Percentiles rank a stretch among this genome's conserved stretches.
These are phyloP conservation scores for Heliconius erato DNA, from an alignment of 2,888 invertebrate genomes.

Conservation along the genomic window DNA sequence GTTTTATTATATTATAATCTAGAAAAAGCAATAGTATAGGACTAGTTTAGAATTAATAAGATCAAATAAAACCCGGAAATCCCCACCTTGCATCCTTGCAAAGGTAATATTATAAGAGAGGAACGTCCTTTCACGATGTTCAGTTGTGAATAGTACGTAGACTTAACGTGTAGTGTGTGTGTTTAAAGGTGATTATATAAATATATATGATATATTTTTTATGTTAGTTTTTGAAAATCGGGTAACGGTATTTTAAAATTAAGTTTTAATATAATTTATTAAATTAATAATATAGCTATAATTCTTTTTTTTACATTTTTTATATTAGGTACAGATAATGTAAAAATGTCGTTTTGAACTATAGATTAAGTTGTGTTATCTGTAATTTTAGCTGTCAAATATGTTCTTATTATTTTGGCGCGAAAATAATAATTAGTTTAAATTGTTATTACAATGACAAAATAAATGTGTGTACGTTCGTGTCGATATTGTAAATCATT, in stretches of 20 bases:
- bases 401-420: neutral
- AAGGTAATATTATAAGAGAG: slow-evolving; percentile 66
- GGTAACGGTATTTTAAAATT: slow-evolving; percentile 12
- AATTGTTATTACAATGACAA: neutral
- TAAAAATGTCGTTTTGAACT: neutral
- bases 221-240: slow-evolving; percentile 16
- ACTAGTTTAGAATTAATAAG: slow-evolving; percentile 41
- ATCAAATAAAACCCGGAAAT: slow-evolving; percentile 52
- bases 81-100: slow-evolving; percentile 52
- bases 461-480: neutral
- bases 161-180: slow-evolving; percentile 45
- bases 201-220: slow-evolving; percentile 28
- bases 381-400: slow-evolving; percentile 5
- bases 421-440: neutral
- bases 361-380: neutral
- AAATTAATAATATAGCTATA: neutral
- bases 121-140: slow-evolving; percentile 46
- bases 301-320: neutral
- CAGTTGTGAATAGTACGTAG: slow-evolving; percentile 46
- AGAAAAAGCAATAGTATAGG: neutral
- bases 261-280: neutral
- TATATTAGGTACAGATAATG: neutral
- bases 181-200: slow-evolving; percentile 48
- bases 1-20: neutral
- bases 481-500: neutral